Evolutionary conservation across 2,113 vertebrate genomes (phyloP).

Genomic region (Fregetta grallaria): DNA sequence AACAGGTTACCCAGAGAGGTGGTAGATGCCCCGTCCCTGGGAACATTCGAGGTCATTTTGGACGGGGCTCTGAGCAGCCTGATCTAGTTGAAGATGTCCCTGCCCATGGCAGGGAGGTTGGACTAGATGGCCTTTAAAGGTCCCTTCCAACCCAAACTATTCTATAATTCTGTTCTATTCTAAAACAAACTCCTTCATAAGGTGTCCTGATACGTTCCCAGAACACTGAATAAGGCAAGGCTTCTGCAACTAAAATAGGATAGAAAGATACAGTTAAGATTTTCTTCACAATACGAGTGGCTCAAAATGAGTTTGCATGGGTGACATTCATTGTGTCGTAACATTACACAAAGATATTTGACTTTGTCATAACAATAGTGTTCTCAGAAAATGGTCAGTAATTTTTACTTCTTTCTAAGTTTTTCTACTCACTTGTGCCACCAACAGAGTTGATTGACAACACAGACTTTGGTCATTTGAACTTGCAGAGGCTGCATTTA

Average conservation of each 20-base stretch:
- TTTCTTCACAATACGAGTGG: neutral
- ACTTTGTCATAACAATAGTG: neutral
- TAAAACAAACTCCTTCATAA: neutral
- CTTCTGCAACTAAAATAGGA: neutral
- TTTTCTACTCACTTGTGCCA: neutral
- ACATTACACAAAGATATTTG: neutral
- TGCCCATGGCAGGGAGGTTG: too few species aligned
- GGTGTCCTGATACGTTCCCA: neutral
- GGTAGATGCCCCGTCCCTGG: too few species aligned
- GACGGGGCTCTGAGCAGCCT: too few species aligned
- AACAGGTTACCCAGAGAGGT: too few species aligned
- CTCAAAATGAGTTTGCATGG: neutral
- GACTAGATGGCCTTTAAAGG: too few species aligned
- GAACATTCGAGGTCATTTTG: too few species aligned
- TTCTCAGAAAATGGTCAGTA: neutral
- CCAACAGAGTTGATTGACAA: neutral
- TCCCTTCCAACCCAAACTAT: too few species aligned
- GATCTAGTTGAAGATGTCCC: too few species aligned
- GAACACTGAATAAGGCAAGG: neutral
- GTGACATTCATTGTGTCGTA: neutral
- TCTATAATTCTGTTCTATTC: too few species aligned
- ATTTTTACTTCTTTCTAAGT: neutral
- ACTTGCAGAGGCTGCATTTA: neutral
- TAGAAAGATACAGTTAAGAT: neutral
- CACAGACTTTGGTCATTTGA: neutral